Percentiles rank a stretch among this genome's conserved stretches.
Conservation (phyloP, 2,113 vertebrate genomes). For the Albula glossodonta region DNA sequence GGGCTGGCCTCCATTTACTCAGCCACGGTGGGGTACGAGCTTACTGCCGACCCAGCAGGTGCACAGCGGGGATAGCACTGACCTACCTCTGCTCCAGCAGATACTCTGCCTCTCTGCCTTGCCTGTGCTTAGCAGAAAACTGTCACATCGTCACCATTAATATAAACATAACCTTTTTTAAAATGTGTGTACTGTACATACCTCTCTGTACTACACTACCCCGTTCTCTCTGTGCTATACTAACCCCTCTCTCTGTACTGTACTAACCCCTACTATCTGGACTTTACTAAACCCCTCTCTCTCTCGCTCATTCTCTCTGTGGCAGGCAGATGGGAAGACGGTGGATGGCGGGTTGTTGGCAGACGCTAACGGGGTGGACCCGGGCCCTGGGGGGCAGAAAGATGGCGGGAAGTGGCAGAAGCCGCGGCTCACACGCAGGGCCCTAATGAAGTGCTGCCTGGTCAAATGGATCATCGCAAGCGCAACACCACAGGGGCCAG, state of each 20-base stretch:
- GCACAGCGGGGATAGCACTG: no score
- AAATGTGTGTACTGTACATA: not conserved
- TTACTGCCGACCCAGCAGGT: no score
- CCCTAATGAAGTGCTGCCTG: conserved; percentile 84
- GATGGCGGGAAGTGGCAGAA: conserved; percentile 78
- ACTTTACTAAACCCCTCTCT: not conserved
- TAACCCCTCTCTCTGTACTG: not conserved
- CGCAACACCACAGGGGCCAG: conserved; percentile 76
- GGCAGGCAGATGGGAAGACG: conserved; percentile 69
- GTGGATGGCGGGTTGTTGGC: conserved; percentile 74
- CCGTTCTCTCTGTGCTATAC: not conserved
- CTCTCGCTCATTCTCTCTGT: conserved; percentile 20
- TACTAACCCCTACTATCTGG: conserved; percentile 24
- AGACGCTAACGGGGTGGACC: conserved; percentile 66
- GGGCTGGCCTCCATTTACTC: no score
- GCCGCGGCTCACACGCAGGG: conserved; percentile 72
- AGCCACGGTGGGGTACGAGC: no score
- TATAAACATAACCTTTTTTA: no score
- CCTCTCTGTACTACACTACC: conserved; percentile 34
- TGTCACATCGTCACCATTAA: no score
- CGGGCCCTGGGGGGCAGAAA: conserved; percentile 57
- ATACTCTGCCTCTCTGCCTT: no score
- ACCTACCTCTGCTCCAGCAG: no score
- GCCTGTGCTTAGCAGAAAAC: no score
- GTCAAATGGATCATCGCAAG: conserved; percentile 87